These are phyloP conservation scores for Mirounga angustirostris DNA, from an alignment of 2,113 vertebrate species.

Conservation along the genomic window DNA sequence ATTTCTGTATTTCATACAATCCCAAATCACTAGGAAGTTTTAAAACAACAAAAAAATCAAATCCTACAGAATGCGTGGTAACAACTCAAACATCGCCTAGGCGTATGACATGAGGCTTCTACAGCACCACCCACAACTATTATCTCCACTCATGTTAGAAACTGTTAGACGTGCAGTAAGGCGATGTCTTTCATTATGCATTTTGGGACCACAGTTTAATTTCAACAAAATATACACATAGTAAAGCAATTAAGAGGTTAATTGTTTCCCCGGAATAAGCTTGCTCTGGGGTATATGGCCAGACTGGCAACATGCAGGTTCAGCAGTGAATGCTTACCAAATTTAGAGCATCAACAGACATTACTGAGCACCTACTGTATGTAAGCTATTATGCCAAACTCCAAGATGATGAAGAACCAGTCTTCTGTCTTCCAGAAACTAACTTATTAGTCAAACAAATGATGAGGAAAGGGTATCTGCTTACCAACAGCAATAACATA, in stretches of 20 bases:
- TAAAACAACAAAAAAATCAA: background rate
- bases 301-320: background rate
- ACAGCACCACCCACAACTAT: background rate
- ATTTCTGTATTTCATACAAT: background rate
- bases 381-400: background rate
- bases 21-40: slow-evolving; percentile 4
- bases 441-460: background rate
- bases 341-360: background rate
- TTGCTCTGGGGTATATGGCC: background rate
- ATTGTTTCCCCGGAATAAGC: background rate
- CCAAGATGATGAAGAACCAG: background rate
- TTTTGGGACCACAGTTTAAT: background rate
- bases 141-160: background rate
- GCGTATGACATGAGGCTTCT: background rate
- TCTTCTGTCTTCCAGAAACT: background rate
- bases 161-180: background rate
- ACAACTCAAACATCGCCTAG: background rate
- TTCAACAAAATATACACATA: background rate
- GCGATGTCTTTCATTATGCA: background rate
- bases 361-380: background rate
- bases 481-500: background rate
- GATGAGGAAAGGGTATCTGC: background rate
- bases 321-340: background rate
- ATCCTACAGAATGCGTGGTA: background rate
- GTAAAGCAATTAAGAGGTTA: background rate